Base-by-base conservation (phyloP, 2,888 invertebrate species). In the Catocala sponsa region DNA sequence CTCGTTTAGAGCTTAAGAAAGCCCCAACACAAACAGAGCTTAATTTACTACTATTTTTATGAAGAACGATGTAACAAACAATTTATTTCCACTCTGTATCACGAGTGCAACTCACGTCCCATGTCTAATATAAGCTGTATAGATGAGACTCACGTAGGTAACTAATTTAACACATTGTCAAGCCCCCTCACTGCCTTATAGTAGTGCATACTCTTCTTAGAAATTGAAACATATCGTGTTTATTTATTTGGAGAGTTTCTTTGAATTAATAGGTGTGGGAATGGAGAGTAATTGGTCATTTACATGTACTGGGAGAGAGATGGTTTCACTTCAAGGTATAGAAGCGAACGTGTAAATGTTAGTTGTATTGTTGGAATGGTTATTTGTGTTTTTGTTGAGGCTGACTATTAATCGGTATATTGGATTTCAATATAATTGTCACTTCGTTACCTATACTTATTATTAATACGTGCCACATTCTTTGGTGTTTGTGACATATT, bases 161-260 rank as follows among this genome's bases (percentile, higher is more conserved):
- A 83, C 87, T 89, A 89, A 90, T 89, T 87, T 86, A 86, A 86
- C 85, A 83, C 84, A 87, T 85, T 86, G 88, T 87, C 86, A 86
- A 82, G 81, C 56, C 75, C 62, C 79, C 67, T 74, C 61, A 57
- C 48, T 48, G 46, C 42, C 50, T 44, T 61, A 57, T 57, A 52
- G 44, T 63, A 72, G 73, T 74, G 72, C 76, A 70, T 79, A 74
- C 66, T 82, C 84, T 86, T 81, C 80, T 82, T 66, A 80, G 83
- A 87, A 87, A 88, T 85, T 86, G 81, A 81, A 82, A 81, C 77
- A 78, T 82, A 67, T 75, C 69, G 68, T 72, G 25, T 15, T 49
- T 43, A 55, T 50, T 44, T 59, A 43, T 43, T 54, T 48, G 46
- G 33, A 13, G 33, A 25, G 51, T 38, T 46, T 50, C 49, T 59